These are phyloP conservation scores for Psophia crepitans DNA, from an alignment of 2,113 vertebrate species.

Conservation along the genomic window DNA sequence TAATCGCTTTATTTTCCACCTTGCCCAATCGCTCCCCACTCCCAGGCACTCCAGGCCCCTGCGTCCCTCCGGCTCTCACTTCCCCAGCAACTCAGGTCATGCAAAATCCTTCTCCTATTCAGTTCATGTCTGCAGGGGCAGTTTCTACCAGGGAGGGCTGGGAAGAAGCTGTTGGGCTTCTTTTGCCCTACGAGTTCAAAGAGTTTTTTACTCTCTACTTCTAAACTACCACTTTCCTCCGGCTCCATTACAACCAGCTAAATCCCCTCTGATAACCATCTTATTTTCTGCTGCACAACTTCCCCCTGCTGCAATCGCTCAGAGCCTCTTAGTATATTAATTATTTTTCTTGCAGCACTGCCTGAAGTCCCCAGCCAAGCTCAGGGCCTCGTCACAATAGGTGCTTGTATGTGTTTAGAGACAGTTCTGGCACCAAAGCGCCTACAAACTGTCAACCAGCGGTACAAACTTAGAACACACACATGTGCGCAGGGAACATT, in stretches of 20 bases:
- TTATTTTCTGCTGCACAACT: not conserved
- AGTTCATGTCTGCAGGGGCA: not conserved
- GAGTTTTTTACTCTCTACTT: not conserved
- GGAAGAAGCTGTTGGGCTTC: not conserved
- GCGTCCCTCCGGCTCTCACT: not conserved
- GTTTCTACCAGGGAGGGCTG: not conserved
- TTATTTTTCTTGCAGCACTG: not conserved
- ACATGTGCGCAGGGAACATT: conserved; percentile 44
- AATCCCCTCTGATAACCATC: not conserved
- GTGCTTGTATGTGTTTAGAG: not conserved
- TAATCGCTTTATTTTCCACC: not conserved
- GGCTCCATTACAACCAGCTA: not conserved
- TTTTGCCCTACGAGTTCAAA: not conserved
- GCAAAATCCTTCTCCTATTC: not conserved
- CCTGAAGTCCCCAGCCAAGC: not conserved
- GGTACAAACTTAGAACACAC: not conserved
- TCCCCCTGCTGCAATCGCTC: not conserved
- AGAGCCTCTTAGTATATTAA: not conserved
- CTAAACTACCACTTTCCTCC: not conserved
- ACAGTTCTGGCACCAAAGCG: not conserved
- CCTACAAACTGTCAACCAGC: not conserved
- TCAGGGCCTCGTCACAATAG: not conserved
- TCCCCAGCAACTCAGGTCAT: not conserved
- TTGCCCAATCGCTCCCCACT: not conserved
- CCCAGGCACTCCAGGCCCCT: not conserved